Evolutionary conservation across 2,888 invertebrate species (phyloP).

Genomic region (Archips xylosteana): DNA sequence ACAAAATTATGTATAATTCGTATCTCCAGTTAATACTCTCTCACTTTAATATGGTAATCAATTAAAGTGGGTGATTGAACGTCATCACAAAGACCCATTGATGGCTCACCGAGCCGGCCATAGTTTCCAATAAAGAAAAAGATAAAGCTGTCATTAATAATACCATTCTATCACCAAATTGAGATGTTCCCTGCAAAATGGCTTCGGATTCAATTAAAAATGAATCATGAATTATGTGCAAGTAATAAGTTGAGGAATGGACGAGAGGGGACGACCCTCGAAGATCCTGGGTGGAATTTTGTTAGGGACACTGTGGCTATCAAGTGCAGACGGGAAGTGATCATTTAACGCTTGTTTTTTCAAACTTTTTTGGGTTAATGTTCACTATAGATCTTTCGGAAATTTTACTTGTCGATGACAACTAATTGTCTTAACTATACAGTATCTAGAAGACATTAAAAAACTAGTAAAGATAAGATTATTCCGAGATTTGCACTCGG

Average conservation of each 20-base stretch:
- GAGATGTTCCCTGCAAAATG: conserved; percentile 49
- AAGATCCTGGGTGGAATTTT: conserved; percentile 54
- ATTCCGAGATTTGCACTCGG: too few species aligned
- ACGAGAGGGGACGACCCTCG: conserved; percentile 58
- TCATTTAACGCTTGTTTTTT: conserved; percentile 1
- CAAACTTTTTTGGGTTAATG: not conserved
- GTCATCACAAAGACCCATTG: not conserved
- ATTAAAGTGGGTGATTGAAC: too few species aligned
- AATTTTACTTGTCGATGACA: too few species aligned
- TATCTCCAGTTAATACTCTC: too few species aligned
- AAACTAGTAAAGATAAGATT: too few species aligned
- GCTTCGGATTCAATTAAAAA: conserved; percentile 67
- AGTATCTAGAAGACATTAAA: too few species aligned
- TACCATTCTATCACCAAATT: conserved; percentile 39
- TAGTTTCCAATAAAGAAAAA: conserved; percentile 36
- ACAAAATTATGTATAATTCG: too few species aligned
- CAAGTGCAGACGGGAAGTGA: not conserved
- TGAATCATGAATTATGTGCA: conserved; percentile 66
- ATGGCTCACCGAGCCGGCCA: not conserved
- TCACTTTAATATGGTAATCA: too few species aligned
- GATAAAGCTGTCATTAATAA: conserved; percentile 47
- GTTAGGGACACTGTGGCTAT: conserved; percentile 47
- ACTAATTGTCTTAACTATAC: too few species aligned
- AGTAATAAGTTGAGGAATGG: conserved; percentile 56
- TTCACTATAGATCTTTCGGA: too few species aligned